These are phyloP conservation scores for Eclectus roratus DNA, from an alignment of 2,113 vertebrate species.

Conservation along the genomic window DNA sequence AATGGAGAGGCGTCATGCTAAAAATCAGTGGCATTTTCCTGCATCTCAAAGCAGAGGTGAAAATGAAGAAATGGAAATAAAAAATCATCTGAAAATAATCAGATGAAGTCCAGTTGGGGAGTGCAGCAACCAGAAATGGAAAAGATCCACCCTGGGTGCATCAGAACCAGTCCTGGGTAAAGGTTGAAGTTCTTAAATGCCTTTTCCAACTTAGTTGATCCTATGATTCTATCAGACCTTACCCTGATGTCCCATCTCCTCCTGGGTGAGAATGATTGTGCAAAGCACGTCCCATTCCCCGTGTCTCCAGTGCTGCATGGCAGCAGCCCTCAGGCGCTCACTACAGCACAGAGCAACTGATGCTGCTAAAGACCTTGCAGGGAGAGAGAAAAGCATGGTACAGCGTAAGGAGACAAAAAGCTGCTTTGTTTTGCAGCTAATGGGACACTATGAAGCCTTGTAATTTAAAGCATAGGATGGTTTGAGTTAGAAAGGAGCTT, in stretches of 20 bases:
- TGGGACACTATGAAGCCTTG: background rate
- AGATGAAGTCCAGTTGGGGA: background rate
- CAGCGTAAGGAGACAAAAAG: background rate
- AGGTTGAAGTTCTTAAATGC: background rate
- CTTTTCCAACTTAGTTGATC: background rate
- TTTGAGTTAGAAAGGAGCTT: background rate
- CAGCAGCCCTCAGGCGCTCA: background rate
- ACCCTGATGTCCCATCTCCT: background rate
- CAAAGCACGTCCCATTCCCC: rapidly evolving
- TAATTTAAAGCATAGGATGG: background rate
- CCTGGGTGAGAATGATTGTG: background rate
- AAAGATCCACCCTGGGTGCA: background rate
- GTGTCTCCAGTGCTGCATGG: no score
- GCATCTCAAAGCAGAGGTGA: background rate
- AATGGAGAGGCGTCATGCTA: background rate
- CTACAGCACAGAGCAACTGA: background rate
- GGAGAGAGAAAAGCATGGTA: background rate
- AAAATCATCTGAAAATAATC: background rate
- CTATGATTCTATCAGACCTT: background rate
- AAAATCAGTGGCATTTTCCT: background rate
- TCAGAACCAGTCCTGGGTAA: background rate
- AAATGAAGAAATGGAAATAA: background rate
- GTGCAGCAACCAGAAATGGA: background rate
- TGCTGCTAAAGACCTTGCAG: background rate
- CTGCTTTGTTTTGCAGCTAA: background rate